Evolutionary conservation across 64 coral and sea anemone species (phyloP).

Genomic region (Dendronephthya gigantea): DNA sequence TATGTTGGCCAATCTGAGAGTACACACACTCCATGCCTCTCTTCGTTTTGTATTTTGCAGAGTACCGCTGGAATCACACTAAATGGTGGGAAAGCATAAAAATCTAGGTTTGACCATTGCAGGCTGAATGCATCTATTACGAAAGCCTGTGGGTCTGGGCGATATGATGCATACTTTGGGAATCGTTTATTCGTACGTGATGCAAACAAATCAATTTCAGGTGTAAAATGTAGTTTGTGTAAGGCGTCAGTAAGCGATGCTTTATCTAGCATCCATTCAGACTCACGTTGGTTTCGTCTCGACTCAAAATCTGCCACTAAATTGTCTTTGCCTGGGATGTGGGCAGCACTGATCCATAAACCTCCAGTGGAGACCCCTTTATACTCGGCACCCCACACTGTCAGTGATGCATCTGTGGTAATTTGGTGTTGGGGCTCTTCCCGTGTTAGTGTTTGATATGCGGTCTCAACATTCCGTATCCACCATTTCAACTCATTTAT

Average conservation of each 20-base stretch:
- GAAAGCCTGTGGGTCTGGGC: neutral
- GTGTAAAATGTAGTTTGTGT: neutral
- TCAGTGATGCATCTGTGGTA: too few relatives aligned
- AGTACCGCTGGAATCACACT: neutral
- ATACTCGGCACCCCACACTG: too few relatives aligned
- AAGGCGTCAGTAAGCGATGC: constrained; percentile 11
- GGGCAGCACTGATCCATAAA: too few relatives aligned
- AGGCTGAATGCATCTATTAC: neutral
- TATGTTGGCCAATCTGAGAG: neutral
- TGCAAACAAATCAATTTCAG: constrained; percentile 38
- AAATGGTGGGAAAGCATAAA: neutral
- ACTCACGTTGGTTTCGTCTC: constrained; percentile 19
- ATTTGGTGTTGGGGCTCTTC: too few relatives aligned
- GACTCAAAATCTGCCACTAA: neutral
- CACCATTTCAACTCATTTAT: too few relatives aligned
- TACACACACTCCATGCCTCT: neutral
- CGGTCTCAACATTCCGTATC: too few relatives aligned
- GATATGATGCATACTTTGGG: neutral
- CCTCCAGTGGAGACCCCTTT: too few relatives aligned
- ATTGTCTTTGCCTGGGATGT: too few relatives aligned
- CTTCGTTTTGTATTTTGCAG: neutral
- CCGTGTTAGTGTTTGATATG: too few relatives aligned
- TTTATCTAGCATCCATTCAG: constrained; percentile 31
- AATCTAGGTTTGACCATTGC: neutral
- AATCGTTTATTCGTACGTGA: neutral